A percentile compares a stretch with the other conserved stretches of the same genome.
phyloP scores from a whole-genome alignment of 2,888 invertebrate genomes.

The Saturnia pavonia region DNA sequence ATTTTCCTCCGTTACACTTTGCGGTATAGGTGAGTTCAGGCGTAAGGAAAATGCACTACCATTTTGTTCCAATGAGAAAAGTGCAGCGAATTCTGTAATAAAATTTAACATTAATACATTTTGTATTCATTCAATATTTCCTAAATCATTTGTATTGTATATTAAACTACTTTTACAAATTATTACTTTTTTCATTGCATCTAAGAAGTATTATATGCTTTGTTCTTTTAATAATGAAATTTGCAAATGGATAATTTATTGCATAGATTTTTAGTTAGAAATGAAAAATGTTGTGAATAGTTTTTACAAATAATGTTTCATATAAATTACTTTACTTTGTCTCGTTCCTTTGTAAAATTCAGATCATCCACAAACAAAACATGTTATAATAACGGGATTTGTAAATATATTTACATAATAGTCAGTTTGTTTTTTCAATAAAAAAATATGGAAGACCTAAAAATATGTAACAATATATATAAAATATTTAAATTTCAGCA shows the following conservation, averaged over 20 bases:
- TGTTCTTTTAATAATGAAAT: not conserved
- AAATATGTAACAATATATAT: not conserved
- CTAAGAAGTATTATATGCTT: not conserved
- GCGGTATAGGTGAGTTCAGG: constrained; percentile 30
- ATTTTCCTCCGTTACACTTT: constrained; percentile 36
- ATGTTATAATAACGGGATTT: no score
- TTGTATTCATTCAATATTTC: not conserved
- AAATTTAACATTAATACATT: not conserved
- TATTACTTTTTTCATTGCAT: not conserved
- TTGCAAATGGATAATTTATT: not conserved
- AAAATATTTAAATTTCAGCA: not conserved
- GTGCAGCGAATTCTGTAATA: constrained; percentile 35
- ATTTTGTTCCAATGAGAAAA: constrained; percentile 32
- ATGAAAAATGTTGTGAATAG: no score
- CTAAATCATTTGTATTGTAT: not conserved
- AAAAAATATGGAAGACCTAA: no score
- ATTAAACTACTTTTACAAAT: not conserved
- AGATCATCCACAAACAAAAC: not conserved
- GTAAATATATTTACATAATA: no score
- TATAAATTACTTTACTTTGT: not conserved
- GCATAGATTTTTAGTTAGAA: not conserved
- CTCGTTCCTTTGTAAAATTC: not conserved
- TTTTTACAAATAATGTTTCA: not conserved
- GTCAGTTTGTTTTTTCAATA: no score
- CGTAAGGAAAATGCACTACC: constrained; percentile 30